Percentiles rank a stretch among this genome's conserved stretches.
These are phyloP conservation scores for Numenius phaeopus DNA, from an alignment of 2,797 vertebrate genomes.

Conservation along the genomic window DNA sequence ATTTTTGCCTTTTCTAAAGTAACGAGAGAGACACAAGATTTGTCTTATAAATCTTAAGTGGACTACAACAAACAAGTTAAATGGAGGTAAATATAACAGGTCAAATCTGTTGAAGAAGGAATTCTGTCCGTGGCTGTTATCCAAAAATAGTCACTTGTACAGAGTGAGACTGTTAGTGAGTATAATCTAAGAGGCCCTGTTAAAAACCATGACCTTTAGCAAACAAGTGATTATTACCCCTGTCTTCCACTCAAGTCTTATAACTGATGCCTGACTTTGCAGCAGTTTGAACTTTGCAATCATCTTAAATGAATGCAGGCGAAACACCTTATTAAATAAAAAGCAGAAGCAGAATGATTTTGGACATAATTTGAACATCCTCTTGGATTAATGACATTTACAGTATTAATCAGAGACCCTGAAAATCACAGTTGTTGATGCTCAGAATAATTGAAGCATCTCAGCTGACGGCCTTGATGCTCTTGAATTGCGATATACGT, in stretches of 20 bases:
- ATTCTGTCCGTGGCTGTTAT: not conserved
- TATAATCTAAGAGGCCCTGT: conserved; percentile 5
- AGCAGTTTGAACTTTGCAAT: conserved; percentile 29
- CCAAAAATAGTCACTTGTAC: not conserved
- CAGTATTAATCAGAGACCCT: conserved; percentile 4
- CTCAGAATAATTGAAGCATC: not conserved
- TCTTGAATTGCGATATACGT: not conserved
- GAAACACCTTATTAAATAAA: conserved; percentile 31
- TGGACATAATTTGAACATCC: conserved; percentile 16
- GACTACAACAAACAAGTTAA: not conserved
- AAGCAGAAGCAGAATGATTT: not conserved
- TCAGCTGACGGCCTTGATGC: not conserved
- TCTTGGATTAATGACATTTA: conserved; percentile 2
- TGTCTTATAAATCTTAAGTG: not conserved
- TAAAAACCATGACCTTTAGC: conserved; percentile 36
- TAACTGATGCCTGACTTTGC: conserved; percentile 8
- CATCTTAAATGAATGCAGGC: not conserved
- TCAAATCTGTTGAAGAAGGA: not conserved
- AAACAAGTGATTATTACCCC: conserved; percentile 12
- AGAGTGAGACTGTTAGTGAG: not conserved
- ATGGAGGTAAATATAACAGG: not conserved
- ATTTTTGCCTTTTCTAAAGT: not conserved
- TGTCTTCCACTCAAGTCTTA: not conserved
- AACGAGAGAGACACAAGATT: not conserved
- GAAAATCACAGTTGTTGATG: conserved; percentile 6